Base-by-base conservation (phyloP, 2,888 invertebrate species). In the Plebejus anna region DNA sequence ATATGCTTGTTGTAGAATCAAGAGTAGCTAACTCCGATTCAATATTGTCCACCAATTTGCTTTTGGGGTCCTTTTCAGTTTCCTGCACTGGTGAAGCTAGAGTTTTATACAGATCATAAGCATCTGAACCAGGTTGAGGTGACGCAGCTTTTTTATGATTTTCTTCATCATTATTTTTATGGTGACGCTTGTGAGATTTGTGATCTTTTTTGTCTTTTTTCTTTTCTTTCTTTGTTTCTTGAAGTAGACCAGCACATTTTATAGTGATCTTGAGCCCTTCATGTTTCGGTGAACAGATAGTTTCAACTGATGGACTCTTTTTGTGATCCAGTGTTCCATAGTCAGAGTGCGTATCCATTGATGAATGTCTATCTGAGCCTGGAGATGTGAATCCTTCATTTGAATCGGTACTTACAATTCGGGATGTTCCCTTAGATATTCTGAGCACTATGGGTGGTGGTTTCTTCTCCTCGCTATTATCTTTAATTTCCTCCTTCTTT, bases 381-480 rank as follows among this genome's bases (percentile, higher is more conserved):
- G 95, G 95, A 75, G 95, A 95, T 80, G 94, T 94, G 75, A 94
- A 92, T 75, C 95, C 94, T 85, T 95, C 95, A 90, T 95, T 95
- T 77, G 95, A 95, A 83, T 95, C 95, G 76, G 95, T 95, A 84
- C 95, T 95, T 77, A 95, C 95, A 85, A 95, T 94, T 81, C 95
- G 94, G 75, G 95, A 95, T 77, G 95, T 95, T 75, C 95, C 95
- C 90, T 97, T 97, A 81, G 97, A 97, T 95, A 98, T 98, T 90
- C 98, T 95, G 80, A 98, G 92, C 76, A 98, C 97, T 84, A 98
- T 98, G 38, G 98, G 98, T 71, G 97, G 97, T 87, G 97, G 96
- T 81, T 94, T 94, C 55, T 91, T 86, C 81, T 94, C 94, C 78
- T 94, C 94, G 87, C 86, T 89, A 42, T 51, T 42, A 38, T 71